A percentile compares a stretch with the other conserved stretches of the same genome.
Evolutionary conservation across 2,888 invertebrate genomes (phyloP).

Genomic region (Drosophila paucipuncta): DNA sequence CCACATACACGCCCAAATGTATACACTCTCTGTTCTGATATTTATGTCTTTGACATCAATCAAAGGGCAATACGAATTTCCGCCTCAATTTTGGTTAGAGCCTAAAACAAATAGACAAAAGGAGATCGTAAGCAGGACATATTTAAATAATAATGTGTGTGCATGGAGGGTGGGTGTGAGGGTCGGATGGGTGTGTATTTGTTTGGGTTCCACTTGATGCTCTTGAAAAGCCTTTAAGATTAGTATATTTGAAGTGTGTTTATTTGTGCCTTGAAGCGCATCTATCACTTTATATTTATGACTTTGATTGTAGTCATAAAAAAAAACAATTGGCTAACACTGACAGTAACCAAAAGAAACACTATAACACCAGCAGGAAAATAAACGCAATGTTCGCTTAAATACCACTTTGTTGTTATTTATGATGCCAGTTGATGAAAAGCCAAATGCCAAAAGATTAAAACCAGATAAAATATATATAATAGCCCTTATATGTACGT

Average conservation of each 20-base stretch:
- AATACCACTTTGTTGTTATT: constrained; percentile 79
- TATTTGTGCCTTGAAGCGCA: constrained; percentile 49
- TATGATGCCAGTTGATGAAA: constrained; percentile 81
- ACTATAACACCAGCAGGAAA: constrained; percentile 33
- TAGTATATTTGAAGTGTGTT: constrained; percentile 32
- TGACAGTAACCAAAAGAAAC: constrained; percentile 12
- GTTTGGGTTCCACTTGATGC: constrained; percentile 21
- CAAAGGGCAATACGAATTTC: constrained; percentile 63
- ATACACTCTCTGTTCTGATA: constrained; percentile 8
- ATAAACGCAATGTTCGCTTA: constrained; percentile 60
- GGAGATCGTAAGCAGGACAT: constrained; percentile 33
- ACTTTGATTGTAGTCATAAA: constrained; percentile 53
- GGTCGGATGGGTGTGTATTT: neutral
- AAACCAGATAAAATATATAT: constrained; percentile 79
- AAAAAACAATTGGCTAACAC: constrained; percentile 35
- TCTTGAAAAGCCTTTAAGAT: constrained; percentile 38
- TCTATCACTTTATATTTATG: constrained; percentile 79
- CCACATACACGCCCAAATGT: constrained; percentile 22
- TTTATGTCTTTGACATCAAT: constrained; percentile 71
- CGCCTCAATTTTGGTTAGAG: constrained; percentile 32
- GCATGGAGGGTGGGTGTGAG: neutral
- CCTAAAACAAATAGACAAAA: constrained; percentile 49
- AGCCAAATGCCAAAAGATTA: constrained; percentile 79
- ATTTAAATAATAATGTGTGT: constrained; percentile 12
- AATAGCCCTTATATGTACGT: constrained; percentile 64